A percentile compares a stretch with the other conserved stretches of the same genome.
phyloP scores from a whole-genome alignment of 1,140 invertebrate species.

The Diuraphis noxia region DNA sequence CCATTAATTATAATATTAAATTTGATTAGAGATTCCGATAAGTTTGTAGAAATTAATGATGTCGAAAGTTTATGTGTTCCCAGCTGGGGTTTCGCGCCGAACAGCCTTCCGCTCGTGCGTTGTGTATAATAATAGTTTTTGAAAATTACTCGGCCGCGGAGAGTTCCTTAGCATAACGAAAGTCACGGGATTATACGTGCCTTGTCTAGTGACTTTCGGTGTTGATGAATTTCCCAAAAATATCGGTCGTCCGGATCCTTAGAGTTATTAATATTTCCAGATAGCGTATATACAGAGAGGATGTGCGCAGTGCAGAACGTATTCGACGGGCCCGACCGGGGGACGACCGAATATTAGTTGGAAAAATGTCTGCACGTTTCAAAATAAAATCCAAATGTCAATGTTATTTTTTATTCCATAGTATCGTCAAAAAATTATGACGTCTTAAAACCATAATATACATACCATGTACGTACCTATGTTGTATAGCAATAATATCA shows the following conservation, averaged over 20 bases:
- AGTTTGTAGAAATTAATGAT: slow-evolving; percentile 28
- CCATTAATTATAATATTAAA: slow-evolving; percentile 10
- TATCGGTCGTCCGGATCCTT: neutral
- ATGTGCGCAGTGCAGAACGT: neutral
- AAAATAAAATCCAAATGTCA: neutral
- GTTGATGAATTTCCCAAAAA: neutral
- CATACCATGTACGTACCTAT: too few species aligned
- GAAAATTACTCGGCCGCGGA: neutral
- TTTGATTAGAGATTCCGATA: slow-evolving; percentile 21
- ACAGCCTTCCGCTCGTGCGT: neutral
- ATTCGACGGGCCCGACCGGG: too few species aligned
- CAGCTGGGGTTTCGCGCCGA: neutral
- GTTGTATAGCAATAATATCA: too few species aligned
- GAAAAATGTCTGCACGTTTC: neutral
- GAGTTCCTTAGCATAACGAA: neutral
- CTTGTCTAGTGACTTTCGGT: neutral
- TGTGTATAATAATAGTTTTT: neutral
- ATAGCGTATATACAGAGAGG: too few species aligned
- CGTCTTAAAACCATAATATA: too few species aligned
- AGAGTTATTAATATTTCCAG: neutral
- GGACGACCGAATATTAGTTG: neutral
- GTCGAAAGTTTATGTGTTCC: neutral
- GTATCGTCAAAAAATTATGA: too few species aligned
- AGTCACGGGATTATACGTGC: neutral
- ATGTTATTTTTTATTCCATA: too few species aligned